These are phyloP conservation scores for Urocolius indicus DNA, from an alignment of 2,113 vertebrate species.

Conservation along the genomic window DNA sequence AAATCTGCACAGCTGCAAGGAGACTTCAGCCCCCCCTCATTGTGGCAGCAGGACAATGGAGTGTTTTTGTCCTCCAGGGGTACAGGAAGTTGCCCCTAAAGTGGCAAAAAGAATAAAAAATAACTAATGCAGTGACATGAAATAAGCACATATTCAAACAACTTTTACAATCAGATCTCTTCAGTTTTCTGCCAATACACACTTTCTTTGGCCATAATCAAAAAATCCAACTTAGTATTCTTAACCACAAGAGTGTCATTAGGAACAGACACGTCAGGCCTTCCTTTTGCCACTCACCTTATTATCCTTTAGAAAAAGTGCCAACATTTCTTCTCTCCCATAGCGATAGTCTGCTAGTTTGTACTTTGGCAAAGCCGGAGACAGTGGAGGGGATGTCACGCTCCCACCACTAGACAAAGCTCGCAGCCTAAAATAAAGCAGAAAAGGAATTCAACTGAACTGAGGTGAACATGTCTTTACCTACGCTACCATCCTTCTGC, in stretches of 20 bases:
- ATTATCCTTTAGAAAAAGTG: conserved; percentile 99
- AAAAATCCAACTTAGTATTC: neutral
- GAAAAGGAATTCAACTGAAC: neutral
- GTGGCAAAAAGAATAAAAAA: neutral
- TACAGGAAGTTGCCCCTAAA: neutral
- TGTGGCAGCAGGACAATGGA: neutral
- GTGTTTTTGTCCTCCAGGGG: neutral
- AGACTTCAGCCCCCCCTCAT: neutral
- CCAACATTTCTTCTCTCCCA: conserved; percentile 99
- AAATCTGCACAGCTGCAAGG: conserved; percentile 14
- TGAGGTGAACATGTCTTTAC: neutral
- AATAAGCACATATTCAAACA: neutral
- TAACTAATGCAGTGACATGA: neutral
- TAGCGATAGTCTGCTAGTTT: conserved; percentile 99
- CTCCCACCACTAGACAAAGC: conserved; percentile 94
- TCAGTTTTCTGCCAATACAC: neutral
- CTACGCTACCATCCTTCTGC: neutral
- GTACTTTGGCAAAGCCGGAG: conserved; percentile 97
- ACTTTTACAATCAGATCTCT: neutral
- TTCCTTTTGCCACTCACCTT: conserved; percentile 81
- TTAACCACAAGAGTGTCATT: neutral
- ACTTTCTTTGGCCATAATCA: neutral
- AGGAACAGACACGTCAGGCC: neutral
- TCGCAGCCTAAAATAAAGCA: conserved; percentile 85
- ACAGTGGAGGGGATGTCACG: conserved; percentile 94